Base-by-base conservation (phyloP, 2,797 vertebrate species). In the Taenioides sp. region DNA sequence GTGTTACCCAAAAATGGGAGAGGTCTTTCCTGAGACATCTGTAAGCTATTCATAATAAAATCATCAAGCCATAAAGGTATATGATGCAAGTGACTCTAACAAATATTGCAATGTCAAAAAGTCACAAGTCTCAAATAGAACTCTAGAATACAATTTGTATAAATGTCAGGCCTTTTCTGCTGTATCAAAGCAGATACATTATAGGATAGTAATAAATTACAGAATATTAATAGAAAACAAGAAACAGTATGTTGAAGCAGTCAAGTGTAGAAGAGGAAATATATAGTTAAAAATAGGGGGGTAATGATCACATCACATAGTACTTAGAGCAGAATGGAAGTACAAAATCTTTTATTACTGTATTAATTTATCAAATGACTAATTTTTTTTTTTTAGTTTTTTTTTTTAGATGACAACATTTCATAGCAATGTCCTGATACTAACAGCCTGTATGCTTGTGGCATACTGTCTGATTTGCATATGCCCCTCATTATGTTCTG, bases 21-120 rank as follows among this genome's bases (percentile, higher is more conserved):
- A 76, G 87, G 94, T 96, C 88, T 93, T 95, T 77, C 92, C 92
- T 0, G 91, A 94, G 79, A 95, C 95, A 96, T 87, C 95, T 96
- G 90, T 71, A 84, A 64, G 65, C 62, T 25, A 86, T 83, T 84
- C 74, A 78, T 70, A 67, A 84, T 25, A 43, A 75, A 76, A 31
- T 69, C 65, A 77, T 72, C 62, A 74, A 64, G 64, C 80, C 70
- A 59, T 77, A 22, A 59, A 17, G 67, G 62, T 49, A 31, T 54
- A 43, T 54, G 31, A 65, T 49, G 37, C 55, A 25, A 65, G 67
- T 27, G 31, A 31, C 60, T 63, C 66, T 54, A 72, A 63, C 72
- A 14, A 52, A 72, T 1, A 0, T 43, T 73, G 49, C 62, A 17
- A 1, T 62, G 70, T 76, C 60, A 63, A 25, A 50, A 12, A 9